Conservation (phyloP, 1,140 invertebrate genomes). For the Doryteuthis pealeii region DNA sequence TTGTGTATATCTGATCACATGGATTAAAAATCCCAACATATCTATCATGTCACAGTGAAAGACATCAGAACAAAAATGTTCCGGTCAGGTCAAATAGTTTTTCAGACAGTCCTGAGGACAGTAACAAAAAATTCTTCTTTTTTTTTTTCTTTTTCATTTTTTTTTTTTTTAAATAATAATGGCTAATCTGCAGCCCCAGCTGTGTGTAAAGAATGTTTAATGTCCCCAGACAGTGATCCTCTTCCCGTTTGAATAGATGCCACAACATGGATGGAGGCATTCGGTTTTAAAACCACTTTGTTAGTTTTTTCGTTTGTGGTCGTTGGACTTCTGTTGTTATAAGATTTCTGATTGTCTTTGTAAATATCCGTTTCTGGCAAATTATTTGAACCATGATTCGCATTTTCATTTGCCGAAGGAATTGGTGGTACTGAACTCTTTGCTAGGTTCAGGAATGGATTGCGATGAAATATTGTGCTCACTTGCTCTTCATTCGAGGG, state of each 20-base stretch:
- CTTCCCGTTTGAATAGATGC: neutral
- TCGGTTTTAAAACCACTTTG: neutral
- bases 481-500: neutral
- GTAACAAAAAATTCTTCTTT: too few species aligned
- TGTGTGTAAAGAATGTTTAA: neutral
- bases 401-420: neutral
- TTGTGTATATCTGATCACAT: too few species aligned
- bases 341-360: neutral
- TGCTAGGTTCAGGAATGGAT: neutral
- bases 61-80: too few species aligned
- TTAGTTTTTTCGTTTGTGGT: neutral
- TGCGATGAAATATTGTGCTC: neutral
- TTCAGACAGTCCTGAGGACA: too few species aligned
- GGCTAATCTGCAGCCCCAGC: neutral
- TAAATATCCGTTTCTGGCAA: neutral
- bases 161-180: too few species aligned
- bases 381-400: neutral
- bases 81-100: too few species aligned
- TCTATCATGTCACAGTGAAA: too few species aligned
- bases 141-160: too few species aligned
- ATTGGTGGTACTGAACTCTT: neutral
- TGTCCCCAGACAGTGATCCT: neutral
- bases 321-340: neutral
- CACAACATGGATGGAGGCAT: neutral
- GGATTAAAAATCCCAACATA: too few species aligned